Conservation (phyloP, 1,140 invertebrate genomes). For the Microplitis demolitor region DNA sequence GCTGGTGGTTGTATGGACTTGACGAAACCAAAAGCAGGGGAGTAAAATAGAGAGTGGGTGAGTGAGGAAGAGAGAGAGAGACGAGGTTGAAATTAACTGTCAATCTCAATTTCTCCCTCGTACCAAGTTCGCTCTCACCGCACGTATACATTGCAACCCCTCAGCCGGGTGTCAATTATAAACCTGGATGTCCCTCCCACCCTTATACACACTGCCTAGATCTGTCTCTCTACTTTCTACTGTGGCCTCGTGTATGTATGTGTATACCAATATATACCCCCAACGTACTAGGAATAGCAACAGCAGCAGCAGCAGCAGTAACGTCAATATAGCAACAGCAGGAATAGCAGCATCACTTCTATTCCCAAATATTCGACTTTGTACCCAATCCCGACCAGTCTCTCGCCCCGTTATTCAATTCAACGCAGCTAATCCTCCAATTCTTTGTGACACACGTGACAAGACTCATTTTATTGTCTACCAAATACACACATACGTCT, state of each 20-base stretch:
- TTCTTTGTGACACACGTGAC: constrained; percentile 10
- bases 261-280: neutral
- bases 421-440: constrained; percentile 17
- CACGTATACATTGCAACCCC: constrained; percentile 34
- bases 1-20: constrained; percentile 7
- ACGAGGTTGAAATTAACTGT: constrained; percentile 59
- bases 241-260: constrained; percentile 14
- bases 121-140: constrained; percentile 33
- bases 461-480: constrained; percentile 19
- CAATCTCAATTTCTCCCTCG: constrained; percentile 59
- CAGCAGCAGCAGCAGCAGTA: too few relatives aligned
- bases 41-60: neutral
- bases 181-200: constrained; percentile 28
- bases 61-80: neutral
- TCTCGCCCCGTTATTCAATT: constrained; percentile 22
- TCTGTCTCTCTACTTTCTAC: neutral
- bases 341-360: neutral
- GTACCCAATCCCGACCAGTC: neutral
- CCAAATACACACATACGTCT: neutral
- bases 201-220: neutral
- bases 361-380: constrained; percentile 25
- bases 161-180: constrained; percentile 34
- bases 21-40: constrained; percentile 1
- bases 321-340: too few relatives aligned
- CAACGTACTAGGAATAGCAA: neutral